A percentile compares a stretch with the other conserved stretches of the same genome.
Evolutionary conservation across 92 coral and sea anemone species (phyloP).

Genomic region (Phenganax stokvisi): DNA sequence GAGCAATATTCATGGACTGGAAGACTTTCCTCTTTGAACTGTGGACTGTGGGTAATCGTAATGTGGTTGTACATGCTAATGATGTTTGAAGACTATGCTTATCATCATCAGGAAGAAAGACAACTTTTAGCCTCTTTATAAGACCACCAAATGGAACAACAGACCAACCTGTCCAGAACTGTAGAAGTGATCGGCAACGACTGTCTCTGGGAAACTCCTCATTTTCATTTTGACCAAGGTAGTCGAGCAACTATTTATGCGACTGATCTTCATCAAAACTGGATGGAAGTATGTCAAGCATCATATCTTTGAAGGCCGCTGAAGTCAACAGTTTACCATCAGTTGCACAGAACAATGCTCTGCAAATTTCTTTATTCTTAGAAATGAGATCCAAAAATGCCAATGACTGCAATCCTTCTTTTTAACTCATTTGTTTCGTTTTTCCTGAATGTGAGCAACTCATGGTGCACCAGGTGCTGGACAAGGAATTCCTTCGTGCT

Average conservation of each 20-base stretch:
- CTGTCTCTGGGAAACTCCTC: constrained; percentile 36
- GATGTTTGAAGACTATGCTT: neutral
- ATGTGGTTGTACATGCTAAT: neutral
- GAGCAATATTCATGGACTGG: constrained; percentile 33
- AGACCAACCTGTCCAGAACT: constrained; percentile 34
- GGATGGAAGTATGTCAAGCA: constrained; percentile 10
- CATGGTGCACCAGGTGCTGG: constrained; percentile 49
- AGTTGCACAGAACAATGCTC: constrained; percentile 39
- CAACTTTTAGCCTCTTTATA: constrained; percentile 1
- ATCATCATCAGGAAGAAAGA: neutral
- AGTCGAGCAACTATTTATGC: constrained; percentile 42
- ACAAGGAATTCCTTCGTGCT: constrained; percentile 28
- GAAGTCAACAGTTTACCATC: constrained; percentile 23
- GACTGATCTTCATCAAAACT: constrained; percentile 41
- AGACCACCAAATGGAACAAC: constrained; percentile 2
- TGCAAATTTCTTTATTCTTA: constrained; percentile 40
- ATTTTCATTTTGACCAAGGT: constrained; percentile 18
- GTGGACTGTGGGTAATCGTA: neutral
- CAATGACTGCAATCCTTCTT: constrained; percentile 42
- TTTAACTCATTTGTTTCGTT: constrained; percentile 42
- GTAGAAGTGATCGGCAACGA: constrained; percentile 43
- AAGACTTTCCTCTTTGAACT: neutral
- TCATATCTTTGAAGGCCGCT: constrained; percentile 24
- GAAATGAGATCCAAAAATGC: constrained; percentile 41
- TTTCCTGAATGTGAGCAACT: constrained; percentile 45